Evolutionary conservation across 2,888 invertebrate species (phyloP), one percentile per base, ranked within the genome.

Genomic region (Leucozona laternaria): DNA sequence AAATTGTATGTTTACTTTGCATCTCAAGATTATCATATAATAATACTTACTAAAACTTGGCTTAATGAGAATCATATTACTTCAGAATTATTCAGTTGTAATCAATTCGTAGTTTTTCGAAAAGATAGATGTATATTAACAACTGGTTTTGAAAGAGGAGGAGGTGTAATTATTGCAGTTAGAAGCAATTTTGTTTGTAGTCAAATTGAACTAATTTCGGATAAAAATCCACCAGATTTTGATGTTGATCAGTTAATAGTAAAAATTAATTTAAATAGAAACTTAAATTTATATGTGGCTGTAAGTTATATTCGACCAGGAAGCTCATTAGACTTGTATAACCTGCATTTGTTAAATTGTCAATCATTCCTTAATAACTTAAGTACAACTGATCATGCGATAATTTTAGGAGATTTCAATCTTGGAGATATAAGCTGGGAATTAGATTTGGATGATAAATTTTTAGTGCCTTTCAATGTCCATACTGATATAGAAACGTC

Each of bases 231-330:
- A n/a, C 3, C 6, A 15, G n/a, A 6, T 45, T n/a, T 45, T 1
- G n/a, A 45, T 45, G 1, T 17, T 45, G 45, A 45, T 45, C 45
- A 45, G 6, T n/a, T 45, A 45, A 45, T 45, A n/a, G n/a, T 45
- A 4, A 45, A 45, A 45, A 45, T 17, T 1, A n/a, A 15, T 17
- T 45, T 17, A 5, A 45, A 45, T 45, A n/a, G 1, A n/a, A 45
- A n/a, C n/a, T n/a, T n/a, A n/a, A n/a, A n/a, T n/a, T n/a, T n/a
- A n/a, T n/a, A 45, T 45, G 45, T 45, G 7, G 15, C 15, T 17
- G 45, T 45, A n/a, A 45, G 45, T n/a, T 45, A 45, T 45, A 45
- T 45, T n/a, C 5, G n/a, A n/a, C 45, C 45, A 45, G 45, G 45
- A 17, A 45, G 45, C 7, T 17, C 45, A 45, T n/a, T 45, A 45